Base-by-base conservation (phyloP, 1,140 invertebrate genomes). In the Asobara japonica region DNA sequence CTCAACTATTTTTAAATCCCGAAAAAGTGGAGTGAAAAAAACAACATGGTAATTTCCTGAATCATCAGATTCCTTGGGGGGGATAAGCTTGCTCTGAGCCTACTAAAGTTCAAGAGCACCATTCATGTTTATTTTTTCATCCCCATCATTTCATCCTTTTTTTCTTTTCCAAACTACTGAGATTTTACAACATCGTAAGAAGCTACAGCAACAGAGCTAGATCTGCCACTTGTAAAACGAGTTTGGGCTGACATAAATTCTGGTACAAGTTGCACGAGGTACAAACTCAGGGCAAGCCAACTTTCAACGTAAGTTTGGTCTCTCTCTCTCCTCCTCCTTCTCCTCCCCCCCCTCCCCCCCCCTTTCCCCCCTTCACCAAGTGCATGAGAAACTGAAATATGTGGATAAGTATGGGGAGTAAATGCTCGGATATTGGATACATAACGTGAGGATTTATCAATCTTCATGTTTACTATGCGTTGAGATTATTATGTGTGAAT, bases 161-260 rank as follows among this genome's bases (percentile, higher is more conserved):
- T n/a, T n/a, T n/a, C n/a, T n/a, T n/a, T n/a, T n/a, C n/a, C n/a
- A 25, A 51, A 56, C 31, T 36, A 2, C 22, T 3, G 22, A 56
- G 51, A 56, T 56, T 56, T 56, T 56, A 56, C 25, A 25, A 25
- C 51, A 25, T 25, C 20, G 51, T 13, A 18, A 27, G 22, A 11
- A 25, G 51, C 22, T 56, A 56, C 22, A 69, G 38, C 48, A 67
- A 66, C 41, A 20, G 62, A 36, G 31, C 16, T 61, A 38, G 65
- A 64, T 71, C 41, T 64, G 41, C 69, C 51, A 65, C 69, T 71
- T 45, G 69, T 65, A 65, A 71, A 71, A 71, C 69, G 61, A 65
- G 69, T 71, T 71, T 66, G 45, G 31, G n/a, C 69, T 62, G 61
- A 65, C 69, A 51, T 65, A 71, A 71, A 71, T 71, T 71, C 38